Conservation (phyloP, 2,113 vertebrate species). For the Cygnus buccinator region DNA sequence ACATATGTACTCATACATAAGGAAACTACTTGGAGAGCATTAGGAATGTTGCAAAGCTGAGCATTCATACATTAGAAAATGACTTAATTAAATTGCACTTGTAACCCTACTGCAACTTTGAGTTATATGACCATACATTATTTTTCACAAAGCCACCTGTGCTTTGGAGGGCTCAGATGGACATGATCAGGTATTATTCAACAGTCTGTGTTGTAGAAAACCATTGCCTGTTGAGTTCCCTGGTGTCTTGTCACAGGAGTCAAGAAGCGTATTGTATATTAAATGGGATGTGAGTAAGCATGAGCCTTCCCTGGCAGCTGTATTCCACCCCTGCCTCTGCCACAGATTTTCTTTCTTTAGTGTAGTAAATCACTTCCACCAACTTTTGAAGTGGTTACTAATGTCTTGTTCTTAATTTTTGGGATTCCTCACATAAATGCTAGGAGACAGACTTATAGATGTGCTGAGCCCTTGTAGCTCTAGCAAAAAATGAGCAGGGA, state of each 20-base stretch:
- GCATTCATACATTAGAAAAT: background rate
- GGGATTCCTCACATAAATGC: background rate
- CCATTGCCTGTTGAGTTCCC: background rate
- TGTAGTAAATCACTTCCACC: background rate
- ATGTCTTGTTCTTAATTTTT: background rate
- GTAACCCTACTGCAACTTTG: background rate
- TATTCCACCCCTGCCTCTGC: background rate
- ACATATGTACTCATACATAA: background rate
- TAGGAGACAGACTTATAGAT: background rate
- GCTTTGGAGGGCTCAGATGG: background rate
- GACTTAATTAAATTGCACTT: background rate
- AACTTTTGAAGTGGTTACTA: background rate
- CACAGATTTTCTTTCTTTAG: background rate
- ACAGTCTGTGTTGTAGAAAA: background rate
- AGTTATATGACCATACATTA: fast-evolving
- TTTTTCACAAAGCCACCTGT: background rate
- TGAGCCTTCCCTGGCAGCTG: background rate
- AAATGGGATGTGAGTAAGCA: background rate
- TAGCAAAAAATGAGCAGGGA: background rate
- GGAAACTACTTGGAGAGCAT: background rate
- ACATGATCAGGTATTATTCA: background rate
- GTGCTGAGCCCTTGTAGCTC: background rate
- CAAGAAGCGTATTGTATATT: background rate
- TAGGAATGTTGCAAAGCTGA: background rate
- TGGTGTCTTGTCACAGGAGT: background rate